Evolutionary conservation across 92 coral and sea anemone genomes (phyloP), one percentile per base, ranked within the genome.

Genomic region (Palythoa grandis): DNA sequence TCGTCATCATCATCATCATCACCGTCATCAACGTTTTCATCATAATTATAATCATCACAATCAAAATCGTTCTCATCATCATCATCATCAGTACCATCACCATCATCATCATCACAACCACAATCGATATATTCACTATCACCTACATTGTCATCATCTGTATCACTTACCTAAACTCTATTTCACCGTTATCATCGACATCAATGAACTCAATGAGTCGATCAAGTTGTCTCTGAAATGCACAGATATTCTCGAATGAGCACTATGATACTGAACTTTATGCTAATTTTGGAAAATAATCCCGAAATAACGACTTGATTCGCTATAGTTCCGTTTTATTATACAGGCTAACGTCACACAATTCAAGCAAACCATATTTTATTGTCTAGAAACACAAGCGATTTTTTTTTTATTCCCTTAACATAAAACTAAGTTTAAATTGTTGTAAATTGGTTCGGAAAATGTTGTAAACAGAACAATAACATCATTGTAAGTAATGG

Each of bases 121-220:
- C 9, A 23, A 50, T 12, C 22, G 9, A 72, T 52, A 12, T 22
- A 15, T 14, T 19, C 12, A 72, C 1, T 17, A 16, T 63, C 4
- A 37, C 25, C 35, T 38, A 48, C 50, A 4, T 67, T 23, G 1
- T 2, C 4, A 69, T 10, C 11, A 4, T 23, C 60, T 38, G 12
- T 13, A 52, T 13, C 78, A 37, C 77, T 38, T 86, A 95, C 99
- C 98, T 96, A 92, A 79, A 96, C 70, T 96, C 98, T 15, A 96
- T 96, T 86, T 96, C 96, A 14, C 99, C 99, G 58, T 96, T 95
- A 69, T 96, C 89, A 60, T 96, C 95, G 37, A 95, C 92, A 76
- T 96, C 99, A 77, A 96, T 91, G 75, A 92, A 96, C 82, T 96
- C 94, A 24, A 96, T 93, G 40, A 96, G 91, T 19, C 97, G 79